phyloP scores from a whole-genome alignment of 2,797 vertebrate genomes.

The Mormyrus proboscirostris region DNA sequence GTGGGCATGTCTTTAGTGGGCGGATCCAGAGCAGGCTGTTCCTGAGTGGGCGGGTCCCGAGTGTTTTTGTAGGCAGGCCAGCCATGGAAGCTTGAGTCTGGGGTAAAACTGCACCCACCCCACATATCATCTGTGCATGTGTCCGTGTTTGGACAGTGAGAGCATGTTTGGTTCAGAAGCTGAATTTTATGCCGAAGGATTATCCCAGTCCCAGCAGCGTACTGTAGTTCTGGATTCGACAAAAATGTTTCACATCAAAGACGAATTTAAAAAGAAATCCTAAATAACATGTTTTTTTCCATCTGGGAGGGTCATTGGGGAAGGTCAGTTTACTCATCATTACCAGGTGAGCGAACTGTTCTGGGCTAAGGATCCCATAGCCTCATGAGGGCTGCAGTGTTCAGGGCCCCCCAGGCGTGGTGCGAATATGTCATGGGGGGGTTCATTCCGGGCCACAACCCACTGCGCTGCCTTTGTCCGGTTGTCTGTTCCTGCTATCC shows the following conservation, averaged over 20 bases:
- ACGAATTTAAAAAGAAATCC: not conserved
- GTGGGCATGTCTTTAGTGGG: too few species aligned
- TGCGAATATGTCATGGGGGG: not conserved
- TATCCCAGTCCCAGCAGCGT: not conserved
- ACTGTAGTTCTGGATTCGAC: not conserved
- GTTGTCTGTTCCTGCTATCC: not conserved
- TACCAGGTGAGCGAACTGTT: not conserved
- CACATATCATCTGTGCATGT: not conserved
- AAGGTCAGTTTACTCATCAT: not conserved
- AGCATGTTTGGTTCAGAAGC: not conserved
- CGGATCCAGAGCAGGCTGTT: not conserved
- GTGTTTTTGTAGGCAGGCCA: not conserved
- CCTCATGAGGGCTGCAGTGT: not conserved
- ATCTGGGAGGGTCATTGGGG: not conserved
- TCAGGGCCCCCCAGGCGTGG: not conserved
- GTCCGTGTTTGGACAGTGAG: not conserved
- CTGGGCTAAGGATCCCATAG: not conserved
- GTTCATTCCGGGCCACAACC: not conserved
- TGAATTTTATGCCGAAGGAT: not conserved
- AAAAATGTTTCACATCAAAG: not conserved
- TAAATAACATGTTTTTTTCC: not conserved
- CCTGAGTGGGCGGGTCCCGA: not conserved
- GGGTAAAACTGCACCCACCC: not conserved
- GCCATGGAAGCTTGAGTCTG: not conserved
- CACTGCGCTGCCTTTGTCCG: not conserved